Conservation (phyloP, 2,113 vertebrate species). For the Brevimyrus niger region DNA sequence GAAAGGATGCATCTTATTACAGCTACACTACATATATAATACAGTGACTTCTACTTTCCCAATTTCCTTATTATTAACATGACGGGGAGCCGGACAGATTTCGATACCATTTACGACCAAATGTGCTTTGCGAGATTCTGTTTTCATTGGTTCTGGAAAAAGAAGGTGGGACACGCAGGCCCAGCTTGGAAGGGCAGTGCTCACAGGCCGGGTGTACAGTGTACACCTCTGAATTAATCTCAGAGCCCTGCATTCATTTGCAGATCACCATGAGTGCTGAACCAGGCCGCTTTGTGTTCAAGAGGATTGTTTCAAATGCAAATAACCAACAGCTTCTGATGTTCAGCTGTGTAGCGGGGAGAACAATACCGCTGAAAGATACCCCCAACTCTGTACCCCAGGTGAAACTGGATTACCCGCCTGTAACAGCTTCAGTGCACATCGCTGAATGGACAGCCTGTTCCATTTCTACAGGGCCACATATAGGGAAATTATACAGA, state of each 20-base stretch:
- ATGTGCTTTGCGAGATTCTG: background rate
- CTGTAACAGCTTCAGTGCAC: background rate
- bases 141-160: background rate
- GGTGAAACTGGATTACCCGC: conserved; percentile 17
- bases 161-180: background rate
- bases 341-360: conserved; percentile 24
- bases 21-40: background rate
- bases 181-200: background rate
- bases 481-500: background rate
- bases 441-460: background rate
- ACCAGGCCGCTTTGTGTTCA: conserved; percentile 34
- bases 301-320: conserved; percentile 42
- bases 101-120: background rate
- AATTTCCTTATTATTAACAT: background rate
- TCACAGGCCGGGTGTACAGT: conserved; percentile 3
- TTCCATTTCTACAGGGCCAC: background rate
- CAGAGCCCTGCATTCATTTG: conserved; percentile 36
- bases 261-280: conserved; percentile 33
- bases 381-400: conserved; percentile 16
- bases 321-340: conserved; percentile 37
- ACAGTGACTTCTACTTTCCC: background rate
- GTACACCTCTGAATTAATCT: conserved; percentile 29
- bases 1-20: background rate
- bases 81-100: background rate
- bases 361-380: conserved; percentile 19